Base-by-base conservation (phyloP, 2,797 vertebrate genomes). In the Eulemur rubriventer region DNA sequence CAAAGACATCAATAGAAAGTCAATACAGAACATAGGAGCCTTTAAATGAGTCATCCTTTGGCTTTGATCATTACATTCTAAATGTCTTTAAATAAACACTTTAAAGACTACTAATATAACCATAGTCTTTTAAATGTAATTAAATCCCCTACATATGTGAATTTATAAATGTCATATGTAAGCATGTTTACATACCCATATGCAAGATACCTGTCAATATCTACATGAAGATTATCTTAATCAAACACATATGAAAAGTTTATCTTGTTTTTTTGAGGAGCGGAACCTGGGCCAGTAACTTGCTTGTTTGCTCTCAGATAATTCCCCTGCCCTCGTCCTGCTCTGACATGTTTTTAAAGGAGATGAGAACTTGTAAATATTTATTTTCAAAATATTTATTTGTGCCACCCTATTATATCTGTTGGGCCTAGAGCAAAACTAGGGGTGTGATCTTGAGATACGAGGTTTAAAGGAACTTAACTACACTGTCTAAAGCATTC, bases 1-100 rank as follows among this genome's bases (percentile, higher is more conserved):
- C 96, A 91, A 95, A 97, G 89, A n/a, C 69, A 70, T 96, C 81
- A 92, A 92, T 92, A 91, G 63, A 83, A 87, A 96, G 76, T 95
- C 22, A 0, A 93, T 91, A 76, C 26, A 87, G 79, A 89, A 63
- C 90, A 18, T 20, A 86, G 38, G 14, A 84, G 70, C 79, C 97
- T 97, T 96, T 91, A 96, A 91, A 91, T 91, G 80, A 96, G 57
- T 80, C 94, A 82, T 82, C 70, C 67, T 95, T 82, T 91, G 91
- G 69, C 86, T 91, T 69, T 67, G 41, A 93, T 96, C n/a, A 43
- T 86, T 95, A 72, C 17, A 82, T 59, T 93, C 81, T 81, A 75
- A 91, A 89, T 46, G 59, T 55, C 88, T 95, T 95, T 95, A 95
- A 84, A 84, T 91, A 86, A 93, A 91, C 50, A 70, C 65, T 86